Base-by-base conservation (phyloP, 2,113 vertebrate genomes). In the Trematocara unimaculatum region DNA sequence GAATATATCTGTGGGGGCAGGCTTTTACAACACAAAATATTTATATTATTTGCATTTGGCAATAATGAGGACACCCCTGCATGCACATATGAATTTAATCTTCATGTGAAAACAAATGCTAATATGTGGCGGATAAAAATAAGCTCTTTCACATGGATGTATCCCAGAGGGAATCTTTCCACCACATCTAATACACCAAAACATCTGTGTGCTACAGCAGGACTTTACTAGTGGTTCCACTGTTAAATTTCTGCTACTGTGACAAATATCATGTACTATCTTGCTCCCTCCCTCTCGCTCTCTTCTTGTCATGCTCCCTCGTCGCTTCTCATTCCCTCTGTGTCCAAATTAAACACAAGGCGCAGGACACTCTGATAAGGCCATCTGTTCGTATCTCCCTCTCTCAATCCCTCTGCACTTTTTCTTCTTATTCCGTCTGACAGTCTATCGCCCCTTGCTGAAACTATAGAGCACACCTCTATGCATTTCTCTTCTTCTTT, bases 281-380 rank as follows among this genome's bases (percentile, higher is more conserved):
- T 33, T n/a, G 45, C 85, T 90, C 40, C 74, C 38, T 84, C 85
- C 74, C 86, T 90, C 40, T 79, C 15, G 29, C 83, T 88, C 72
- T 84, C 86, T 79, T 85, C 86, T 67, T 91, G 83, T 84, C 45
- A 2, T 38, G 51, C 92, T 87, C 83, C 56, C 82, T 87, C 79
- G 82, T 33, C 70, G 83, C 88, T 77, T 90, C 81, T 79, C 77
- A 47, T 85, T 88, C 82, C 74, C 79, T 90, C 81, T 87, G 62
- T 84, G 70, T 93, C 91, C 92, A 94, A 96, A 95, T 93, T 93
- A 96, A 95, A 95, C 92, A 93, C 89, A 90, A 93, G 89, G 89
- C 88, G 11, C 90, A 90, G 88, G 88, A 91, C 87, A 84, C 86
- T 85, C 89, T 89, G 94, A 94, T 92, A 93, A 92, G 90, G 82